phyloP scores from a whole-genome alignment of 2,113 vertebrate species.

The Ciconia boyciana region DNA sequence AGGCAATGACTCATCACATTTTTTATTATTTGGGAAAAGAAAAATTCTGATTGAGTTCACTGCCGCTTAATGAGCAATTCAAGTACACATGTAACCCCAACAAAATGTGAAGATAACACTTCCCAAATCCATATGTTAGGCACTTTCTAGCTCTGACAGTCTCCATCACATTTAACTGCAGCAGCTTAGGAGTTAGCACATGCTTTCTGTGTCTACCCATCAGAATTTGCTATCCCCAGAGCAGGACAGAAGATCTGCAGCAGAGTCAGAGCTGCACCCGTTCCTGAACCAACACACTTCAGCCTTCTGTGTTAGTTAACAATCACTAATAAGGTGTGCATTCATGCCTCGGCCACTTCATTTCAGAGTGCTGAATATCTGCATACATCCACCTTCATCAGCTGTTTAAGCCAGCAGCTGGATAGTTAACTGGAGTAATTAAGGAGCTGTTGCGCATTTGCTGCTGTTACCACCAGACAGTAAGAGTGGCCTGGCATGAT shows the following conservation, averaged over 20 bases:
- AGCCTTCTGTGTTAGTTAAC: neutral
- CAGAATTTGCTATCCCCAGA: neutral
- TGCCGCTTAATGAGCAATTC: neutral
- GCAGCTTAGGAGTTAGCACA: neutral
- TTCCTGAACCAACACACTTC: neutral
- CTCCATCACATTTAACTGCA: conserved; percentile 21
- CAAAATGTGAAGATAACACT: neutral
- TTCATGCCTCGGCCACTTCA: neutral
- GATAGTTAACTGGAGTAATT: neutral
- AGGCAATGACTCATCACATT: neutral
- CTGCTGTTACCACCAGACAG: neutral
- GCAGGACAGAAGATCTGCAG: neutral
- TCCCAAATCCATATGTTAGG: conserved; percentile 1
- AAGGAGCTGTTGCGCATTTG: neutral
- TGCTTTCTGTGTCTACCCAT: neutral
- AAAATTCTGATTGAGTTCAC: neutral
- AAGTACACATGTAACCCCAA: neutral
- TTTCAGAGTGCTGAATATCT: neutral
- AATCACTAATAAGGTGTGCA: neutral
- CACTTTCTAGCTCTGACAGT: conserved; percentile 13
- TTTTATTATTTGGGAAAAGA: neutral
- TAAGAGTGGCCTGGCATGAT: neutral
- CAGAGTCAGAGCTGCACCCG: neutral
- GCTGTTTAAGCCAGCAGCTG: neutral
- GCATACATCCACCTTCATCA: neutral